phyloP scores from a whole-genome alignment of 2,113 vertebrate genomes.

The Tiliqua scincoides region DNA sequence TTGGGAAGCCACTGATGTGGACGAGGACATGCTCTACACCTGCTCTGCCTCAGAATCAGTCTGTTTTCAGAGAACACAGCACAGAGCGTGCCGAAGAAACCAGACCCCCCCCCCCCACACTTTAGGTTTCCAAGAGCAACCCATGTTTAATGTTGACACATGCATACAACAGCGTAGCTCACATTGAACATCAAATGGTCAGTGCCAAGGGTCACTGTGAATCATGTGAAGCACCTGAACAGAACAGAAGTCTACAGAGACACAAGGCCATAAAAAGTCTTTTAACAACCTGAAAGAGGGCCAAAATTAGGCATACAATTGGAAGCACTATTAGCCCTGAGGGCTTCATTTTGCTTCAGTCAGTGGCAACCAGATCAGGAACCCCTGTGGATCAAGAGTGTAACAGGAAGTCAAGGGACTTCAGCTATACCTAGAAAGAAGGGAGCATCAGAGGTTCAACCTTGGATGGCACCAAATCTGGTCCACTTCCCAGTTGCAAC shows the following conservation, averaged over 20 bases:
- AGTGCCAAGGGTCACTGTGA: not conserved
- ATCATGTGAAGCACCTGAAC: not conserved
- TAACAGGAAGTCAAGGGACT: too few relatives aligned
- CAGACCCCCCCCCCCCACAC: too few relatives aligned
- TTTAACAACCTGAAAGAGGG: not conserved
- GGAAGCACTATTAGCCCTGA: too few relatives aligned
- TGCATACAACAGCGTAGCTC: not conserved
- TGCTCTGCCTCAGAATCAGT: not conserved
- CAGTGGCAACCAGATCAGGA: too few relatives aligned
- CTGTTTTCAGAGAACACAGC: not conserved
- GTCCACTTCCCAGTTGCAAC: too few relatives aligned
- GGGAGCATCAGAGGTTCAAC: too few relatives aligned
- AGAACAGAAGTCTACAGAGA: not conserved
- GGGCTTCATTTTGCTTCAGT: too few relatives aligned
- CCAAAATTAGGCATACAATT: too few relatives aligned
- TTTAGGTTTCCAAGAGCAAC: constrained; percentile 6
- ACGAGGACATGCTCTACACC: too few relatives aligned
- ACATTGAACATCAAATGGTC: not conserved
- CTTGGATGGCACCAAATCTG: too few relatives aligned
- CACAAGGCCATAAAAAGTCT: not conserved
- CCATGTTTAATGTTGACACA: not conserved
- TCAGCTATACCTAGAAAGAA: too few relatives aligned
- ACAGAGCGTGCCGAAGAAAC: not conserved
- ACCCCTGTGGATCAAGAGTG: too few relatives aligned
- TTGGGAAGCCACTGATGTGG: not conserved